Conservation (phyloP, 2,113 vertebrate genomes). For the Percina caprodes region DNA sequence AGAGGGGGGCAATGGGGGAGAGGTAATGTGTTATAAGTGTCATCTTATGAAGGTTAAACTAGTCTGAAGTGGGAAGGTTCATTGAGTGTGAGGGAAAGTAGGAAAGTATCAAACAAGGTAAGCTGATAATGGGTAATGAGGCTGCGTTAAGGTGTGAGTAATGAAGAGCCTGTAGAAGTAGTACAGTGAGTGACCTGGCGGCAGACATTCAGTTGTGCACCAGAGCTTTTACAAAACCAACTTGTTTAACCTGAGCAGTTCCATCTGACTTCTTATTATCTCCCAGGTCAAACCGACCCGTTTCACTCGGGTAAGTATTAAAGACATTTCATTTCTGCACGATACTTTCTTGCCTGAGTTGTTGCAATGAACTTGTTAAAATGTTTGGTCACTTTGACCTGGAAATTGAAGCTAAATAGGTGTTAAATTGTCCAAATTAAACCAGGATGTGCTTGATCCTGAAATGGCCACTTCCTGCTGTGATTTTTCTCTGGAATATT, state of each 20-base stretch:
- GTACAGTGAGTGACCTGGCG: not conserved
- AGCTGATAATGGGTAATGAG: conserved; percentile 22
- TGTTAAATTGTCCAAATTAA: not conserved
- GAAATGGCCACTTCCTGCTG: not conserved
- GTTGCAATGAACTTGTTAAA: conserved; percentile 2
- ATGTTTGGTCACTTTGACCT: conserved; percentile 40
- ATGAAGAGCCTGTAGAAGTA: not conserved
- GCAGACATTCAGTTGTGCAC: not conserved
- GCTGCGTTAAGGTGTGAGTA: conserved; percentile 1
- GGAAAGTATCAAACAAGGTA: not conserved
- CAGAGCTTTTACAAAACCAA: not conserved
- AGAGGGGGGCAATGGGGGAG: not conserved
- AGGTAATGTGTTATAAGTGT: conserved; percentile 6
- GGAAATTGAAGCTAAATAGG: conserved; percentile 1
- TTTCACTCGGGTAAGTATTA: not conserved
- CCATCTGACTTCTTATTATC: conserved; percentile 1
- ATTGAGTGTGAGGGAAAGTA: not conserved
- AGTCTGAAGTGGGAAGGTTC: not conserved
- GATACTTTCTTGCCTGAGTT: not conserved
- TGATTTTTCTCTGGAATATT: not conserved
- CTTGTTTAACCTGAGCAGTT: not conserved
- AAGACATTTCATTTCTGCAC: conserved; percentile 6
- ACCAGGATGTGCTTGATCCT: not conserved
- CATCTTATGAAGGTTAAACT: not conserved
- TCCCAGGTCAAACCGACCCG: conserved; percentile 41